Evolutionary conservation across 2,888 invertebrate genomes (phyloP), one percentile per base, ranked within the genome.

Genomic region (Antheraea assamensis): DNA sequence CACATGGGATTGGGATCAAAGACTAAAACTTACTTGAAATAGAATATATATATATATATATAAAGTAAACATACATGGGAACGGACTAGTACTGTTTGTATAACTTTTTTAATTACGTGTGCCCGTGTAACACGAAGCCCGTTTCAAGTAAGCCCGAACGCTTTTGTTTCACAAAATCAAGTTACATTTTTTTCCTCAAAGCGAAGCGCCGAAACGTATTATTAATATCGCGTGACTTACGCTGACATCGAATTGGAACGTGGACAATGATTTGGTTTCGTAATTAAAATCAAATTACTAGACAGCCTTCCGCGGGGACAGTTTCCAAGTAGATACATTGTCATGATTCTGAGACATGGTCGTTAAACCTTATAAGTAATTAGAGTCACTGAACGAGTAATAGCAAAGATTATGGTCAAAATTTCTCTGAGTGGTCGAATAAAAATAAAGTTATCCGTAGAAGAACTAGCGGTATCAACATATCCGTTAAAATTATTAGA

Each of bases 31-130:
- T n/a, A n/a, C n/a, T 35, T 7, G 7, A 35, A 35, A 4, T 35
- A 35, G 7, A 35, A 35, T 7, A 7, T 7, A 7, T 35, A 5
- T 13, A 42, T 13, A 42, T 42, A 13, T 42, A 13, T 42, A 42
- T 42, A 2, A 42, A 42, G 13, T 42, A 42, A 42, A 42, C 10
- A 42, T 42, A 42, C 13, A 42, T 0, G 42, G 13, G 42, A 42
- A 42, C 42, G 42, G 10, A 42, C 42, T 42, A 42, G 42, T 42
- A 13, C 7, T 30, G 17, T 30, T 27, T 64, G 27, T 30, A 3
- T 64, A 64, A 64, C 61, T 64, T 64, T 64, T 64, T 64, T 30
- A 30, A 64, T 64, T 64, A 64, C 61, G 61, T 64, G 27, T 30
- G 27, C 30, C 58, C 15, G 61, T 17, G 27, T 64, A 64, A 64